Evolutionary conservation across 2,888 invertebrate genomes (phyloP), one percentile per base, ranked within the genome.

Genomic region (Hyposoter dolosus): DNA sequence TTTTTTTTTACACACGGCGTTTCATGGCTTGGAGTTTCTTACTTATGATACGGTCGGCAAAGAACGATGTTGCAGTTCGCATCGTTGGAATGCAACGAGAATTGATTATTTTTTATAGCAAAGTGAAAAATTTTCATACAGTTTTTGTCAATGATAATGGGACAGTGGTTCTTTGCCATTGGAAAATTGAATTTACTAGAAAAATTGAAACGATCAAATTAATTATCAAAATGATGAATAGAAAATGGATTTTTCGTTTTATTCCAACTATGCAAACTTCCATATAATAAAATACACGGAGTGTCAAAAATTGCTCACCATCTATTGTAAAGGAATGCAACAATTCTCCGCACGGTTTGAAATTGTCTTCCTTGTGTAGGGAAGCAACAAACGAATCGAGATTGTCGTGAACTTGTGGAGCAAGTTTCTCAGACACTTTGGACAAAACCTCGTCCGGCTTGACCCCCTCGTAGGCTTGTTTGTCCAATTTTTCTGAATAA

Each of bases 371-470:
- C 89, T 97, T 97, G 69, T 96, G 95, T 47, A 98, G 92, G 23
- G 95, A 94, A 53, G 96, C 95, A 0, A 96, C 94, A 94, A 98
- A 98, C 68, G 96, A 95, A 92, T 97, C 97, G 79, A 97, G 92
- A 93, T 97, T 98, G 7, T 96, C 96, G 43, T 96, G 95, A 92
- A 96, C 96, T 28, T 96, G 96, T 0, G 96, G 96, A 3, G 97
- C 96, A 17, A 98, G 93, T 72, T 97, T 96, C 86, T 96, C 96
- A 0, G 96, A 95, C 74, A 98, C 91, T 69, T 96, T 96, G 79
- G 95, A 95, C 80, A 96, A 95, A 12, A 98, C 95, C 94, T 98
- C 96, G 94, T 98, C 98, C 1, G 98, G 95, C 95, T 96, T 95
- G 89, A 96, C 93, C 43, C 95, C 96, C 84, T 95, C 95, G 45